Evolutionary conservation across 2,888 invertebrate species (phyloP).

Genomic region (Dryomyza anilis): DNA sequence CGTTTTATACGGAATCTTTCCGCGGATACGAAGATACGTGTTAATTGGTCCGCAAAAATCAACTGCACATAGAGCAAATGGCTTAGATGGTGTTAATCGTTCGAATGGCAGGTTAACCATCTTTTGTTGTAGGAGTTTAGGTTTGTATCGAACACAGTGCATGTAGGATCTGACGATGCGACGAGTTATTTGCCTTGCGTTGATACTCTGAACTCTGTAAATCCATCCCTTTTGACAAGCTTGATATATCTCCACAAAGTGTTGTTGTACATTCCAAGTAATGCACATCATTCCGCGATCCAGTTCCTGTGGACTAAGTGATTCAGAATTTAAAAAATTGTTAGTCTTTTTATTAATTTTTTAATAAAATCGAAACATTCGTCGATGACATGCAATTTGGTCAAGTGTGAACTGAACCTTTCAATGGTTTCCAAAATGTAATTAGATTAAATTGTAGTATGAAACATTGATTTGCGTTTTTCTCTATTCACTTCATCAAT

Average conservation of each 20-base stretch:
- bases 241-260: constrained; percentile 16
- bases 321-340: not conserved
- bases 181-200: too few relatives aligned
- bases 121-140: constrained; percentile 1
- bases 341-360: not conserved
- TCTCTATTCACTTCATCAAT: not conserved
- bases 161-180: too few relatives aligned
- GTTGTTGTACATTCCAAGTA: constrained; percentile 22
- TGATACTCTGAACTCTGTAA: not conserved
- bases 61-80: constrained; percentile 23
- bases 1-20: too few relatives aligned
- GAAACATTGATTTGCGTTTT: constrained; percentile 12
- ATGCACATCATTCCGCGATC: constrained; percentile 13
- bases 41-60: too few relatives aligned
- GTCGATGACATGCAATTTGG: constrained; percentile 2
- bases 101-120: too few relatives aligned
- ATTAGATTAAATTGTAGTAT: not conserved
- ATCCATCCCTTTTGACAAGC: constrained; percentile 15
- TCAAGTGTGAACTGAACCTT: constrained; percentile 4
- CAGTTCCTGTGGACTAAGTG: constrained; percentile 1
- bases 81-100: not conserved
- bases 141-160: constrained; percentile 1
- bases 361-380: constrained; percentile 12
- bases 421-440: constrained; percentile 14
- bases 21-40: too few relatives aligned